A percentile compares a stretch with the other conserved stretches of the same genome.
Conservation (phyloP, 2,888 invertebrate species). For the Cyclophora albipunctata region DNA sequence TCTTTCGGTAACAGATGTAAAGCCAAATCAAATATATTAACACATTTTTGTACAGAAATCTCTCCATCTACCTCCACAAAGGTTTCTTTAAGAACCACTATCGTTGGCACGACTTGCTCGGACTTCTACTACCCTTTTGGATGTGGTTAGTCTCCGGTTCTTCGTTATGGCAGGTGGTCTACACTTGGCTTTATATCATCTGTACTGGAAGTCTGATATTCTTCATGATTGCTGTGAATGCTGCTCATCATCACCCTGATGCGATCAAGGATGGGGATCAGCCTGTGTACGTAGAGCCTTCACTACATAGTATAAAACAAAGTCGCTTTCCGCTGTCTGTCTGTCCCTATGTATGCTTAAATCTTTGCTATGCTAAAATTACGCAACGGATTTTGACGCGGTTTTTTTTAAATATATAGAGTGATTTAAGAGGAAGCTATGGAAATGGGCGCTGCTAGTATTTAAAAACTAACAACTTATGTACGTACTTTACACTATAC, state of each 20-base stretch:
- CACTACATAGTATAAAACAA: too few species aligned
- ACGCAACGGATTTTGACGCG: too few species aligned
- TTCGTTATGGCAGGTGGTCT: conserved; percentile 39
- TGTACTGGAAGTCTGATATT: conserved; percentile 77
- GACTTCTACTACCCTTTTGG: conserved; percentile 51
- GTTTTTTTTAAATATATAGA: too few species aligned
- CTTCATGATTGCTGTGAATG: conserved; percentile 79
- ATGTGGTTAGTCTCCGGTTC: conserved; percentile 52
- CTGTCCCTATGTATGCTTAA: too few species aligned
- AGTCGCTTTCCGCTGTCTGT: too few species aligned
- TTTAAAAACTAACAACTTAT: too few species aligned
- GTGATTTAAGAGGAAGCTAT: too few species aligned
- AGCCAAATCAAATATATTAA: too few species aligned
- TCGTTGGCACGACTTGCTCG: conserved; percentile 48
- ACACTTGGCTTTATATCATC: conserved; percentile 74
- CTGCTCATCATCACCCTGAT: conserved; percentile 87
- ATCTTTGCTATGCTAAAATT: too few species aligned
- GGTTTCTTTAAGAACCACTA: conserved; percentile 42
- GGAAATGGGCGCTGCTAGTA: too few species aligned
- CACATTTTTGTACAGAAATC: conserved; percentile 30
- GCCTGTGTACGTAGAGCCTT: conserved; percentile 33
- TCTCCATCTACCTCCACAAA: conserved; percentile 35
- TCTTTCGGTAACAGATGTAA: too few species aligned
- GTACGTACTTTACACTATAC: too few species aligned
- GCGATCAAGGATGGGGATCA: conserved; percentile 86